Evolutionary conservation across 2,888 invertebrate genomes (phyloP), one percentile per base, ranked within the genome.

Genomic region (Morinoia aosen): DNA sequence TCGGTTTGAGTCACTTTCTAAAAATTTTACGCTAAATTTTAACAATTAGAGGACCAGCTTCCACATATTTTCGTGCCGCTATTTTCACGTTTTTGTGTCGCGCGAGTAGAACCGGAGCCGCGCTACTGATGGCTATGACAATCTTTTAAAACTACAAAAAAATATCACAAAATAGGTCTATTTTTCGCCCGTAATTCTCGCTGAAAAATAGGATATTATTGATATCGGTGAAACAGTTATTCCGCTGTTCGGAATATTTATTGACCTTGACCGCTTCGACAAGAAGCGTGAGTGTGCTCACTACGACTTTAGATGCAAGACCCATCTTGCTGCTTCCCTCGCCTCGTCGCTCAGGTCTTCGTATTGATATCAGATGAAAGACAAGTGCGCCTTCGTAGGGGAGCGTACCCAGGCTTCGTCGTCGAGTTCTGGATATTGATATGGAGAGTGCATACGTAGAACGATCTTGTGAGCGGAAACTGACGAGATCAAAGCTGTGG

Each of bases 391-490:
- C 40, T 90, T 90, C 90, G 90, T n/a, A 40, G 25, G 12, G 40
- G 40, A 88, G 88, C 88, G 88, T 48, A 48, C 25, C 93, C 25
- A 56, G 57, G 93, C 48, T 33, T 12, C n/a, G 12, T 57, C 40
- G 48, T 39, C 90, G 39, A 93, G 93, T 56, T 90, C 93, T 93
- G 58, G 93, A 93, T 93, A 93, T 93, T 93, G 93, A 93, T 93
- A 93, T 93, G 93, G 93, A 57, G 93, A 93, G 93, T 93, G 93
- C 93, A 93, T 93, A 48, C 93, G 93, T 57, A 57, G 57, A 93
- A 57, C 48, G 93, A 93, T 93, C 93, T 93, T 48, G 93, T 93
- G 93, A 93, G 93, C 93, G 93, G 93, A 93, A 93, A 93, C 93
- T 93, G 93, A 93, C 93, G 33, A 57, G 93, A 93, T 93, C 93